Conservation (phyloP, 2,888 invertebrate species). For the Leptinotarsa tumamoca region DNA sequence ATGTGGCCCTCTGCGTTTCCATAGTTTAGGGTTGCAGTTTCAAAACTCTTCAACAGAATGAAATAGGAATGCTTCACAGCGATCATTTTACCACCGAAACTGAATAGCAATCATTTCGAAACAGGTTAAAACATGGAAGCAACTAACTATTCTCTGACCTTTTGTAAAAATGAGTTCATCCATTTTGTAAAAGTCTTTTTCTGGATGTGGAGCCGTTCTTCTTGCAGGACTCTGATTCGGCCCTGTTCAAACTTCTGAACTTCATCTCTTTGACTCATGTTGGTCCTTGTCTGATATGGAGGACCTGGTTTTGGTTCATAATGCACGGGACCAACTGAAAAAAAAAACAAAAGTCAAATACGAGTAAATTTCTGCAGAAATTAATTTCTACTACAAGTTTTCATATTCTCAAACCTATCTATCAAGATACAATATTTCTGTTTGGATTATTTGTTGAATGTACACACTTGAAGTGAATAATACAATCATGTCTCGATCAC, state of each 20-base stretch:
- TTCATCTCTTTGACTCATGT: constrained; percentile 92
- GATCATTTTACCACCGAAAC: background rate
- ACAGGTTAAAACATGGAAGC: background rate
- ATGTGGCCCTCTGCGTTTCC: no score
- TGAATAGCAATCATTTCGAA: background rate
- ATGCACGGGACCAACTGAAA: constrained; percentile 62
- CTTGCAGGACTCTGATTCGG: constrained; percentile 95
- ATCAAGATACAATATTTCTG: background rate
- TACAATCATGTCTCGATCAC: no score
- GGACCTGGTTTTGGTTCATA: constrained; percentile 61
- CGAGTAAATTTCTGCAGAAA: background rate
- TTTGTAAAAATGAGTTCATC: constrained; percentile 96
- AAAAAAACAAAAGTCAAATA: constrained; percentile 22
- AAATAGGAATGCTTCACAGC: no score
- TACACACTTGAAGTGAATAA: no score
- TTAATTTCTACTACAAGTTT: background rate
- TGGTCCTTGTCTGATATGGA: constrained; percentile 76
- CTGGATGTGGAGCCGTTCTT: constrained; percentile 97
- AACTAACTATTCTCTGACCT: constrained; percentile 71
- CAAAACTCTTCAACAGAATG: no score
- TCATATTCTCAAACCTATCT: background rate
- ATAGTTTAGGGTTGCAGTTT: no score
- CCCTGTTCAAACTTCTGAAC: constrained; percentile 96
- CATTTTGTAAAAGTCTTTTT: constrained; percentile 99
- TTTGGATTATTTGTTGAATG: no score